phyloP scores from a whole-genome alignment of 2,888 invertebrate species.

The Ormyrus pomaceus region DNA sequence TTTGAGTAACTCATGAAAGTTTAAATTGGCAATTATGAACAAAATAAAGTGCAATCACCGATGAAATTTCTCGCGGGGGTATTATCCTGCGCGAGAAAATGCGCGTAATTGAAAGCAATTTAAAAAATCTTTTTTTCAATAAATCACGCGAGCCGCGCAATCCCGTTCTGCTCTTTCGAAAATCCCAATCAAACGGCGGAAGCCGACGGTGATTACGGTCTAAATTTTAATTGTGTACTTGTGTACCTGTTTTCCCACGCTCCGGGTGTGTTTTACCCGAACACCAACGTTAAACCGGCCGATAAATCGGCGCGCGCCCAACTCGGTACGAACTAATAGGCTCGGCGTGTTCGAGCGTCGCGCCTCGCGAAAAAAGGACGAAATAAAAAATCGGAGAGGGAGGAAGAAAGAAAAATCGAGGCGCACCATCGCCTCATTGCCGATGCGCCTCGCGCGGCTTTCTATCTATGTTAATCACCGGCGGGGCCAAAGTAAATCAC shows the following conservation, averaged over 20 bases:
- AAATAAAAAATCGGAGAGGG: background rate
- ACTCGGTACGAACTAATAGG: too few species aligned
- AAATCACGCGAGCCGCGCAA: background rate
- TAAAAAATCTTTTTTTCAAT: constrained; percentile 8
- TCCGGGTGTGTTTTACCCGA: too few species aligned
- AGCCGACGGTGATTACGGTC: too few species aligned
- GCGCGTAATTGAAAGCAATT: background rate
- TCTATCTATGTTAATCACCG: constrained; percentile 69
- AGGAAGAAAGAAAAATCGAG: constrained; percentile 19
- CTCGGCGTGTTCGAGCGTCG: too few species aligned
- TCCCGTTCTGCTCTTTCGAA: too few species aligned
- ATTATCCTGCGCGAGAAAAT: background rate
- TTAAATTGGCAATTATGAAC: constrained; percentile 44
- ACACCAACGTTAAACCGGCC: too few species aligned
- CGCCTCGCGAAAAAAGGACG: too few species aligned
- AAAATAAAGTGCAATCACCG: constrained; percentile 10
- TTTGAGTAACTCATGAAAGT: constrained; percentile 11
- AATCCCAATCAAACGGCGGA: too few species aligned
- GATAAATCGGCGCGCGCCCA: too few species aligned
- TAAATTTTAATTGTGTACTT: too few species aligned
- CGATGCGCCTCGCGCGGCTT: constrained; percentile 46
- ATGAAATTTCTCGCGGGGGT: background rate
- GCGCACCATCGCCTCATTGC: constrained; percentile 34
- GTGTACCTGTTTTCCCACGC: too few species aligned
- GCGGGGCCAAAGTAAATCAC: constrained; percentile 64